phyloP scores from a whole-genome alignment of 2,888 invertebrate genomes.

The Coelinius sp. region DNA sequence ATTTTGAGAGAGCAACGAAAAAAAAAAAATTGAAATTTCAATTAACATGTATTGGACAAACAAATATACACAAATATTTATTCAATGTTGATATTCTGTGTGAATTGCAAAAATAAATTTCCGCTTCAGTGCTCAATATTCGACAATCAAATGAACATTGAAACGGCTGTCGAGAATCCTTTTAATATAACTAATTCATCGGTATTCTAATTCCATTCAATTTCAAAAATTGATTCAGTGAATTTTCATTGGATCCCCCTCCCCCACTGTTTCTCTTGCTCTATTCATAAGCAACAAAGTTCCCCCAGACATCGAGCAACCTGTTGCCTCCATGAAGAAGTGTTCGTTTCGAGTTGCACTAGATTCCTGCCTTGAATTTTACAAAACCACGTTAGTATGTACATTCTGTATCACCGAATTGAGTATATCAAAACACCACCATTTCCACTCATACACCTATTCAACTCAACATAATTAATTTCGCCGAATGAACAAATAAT shows the following conservation, averaged over 20 bases:
- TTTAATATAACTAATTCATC: neutral
- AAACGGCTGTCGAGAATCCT: neutral
- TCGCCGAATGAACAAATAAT: too few relatives aligned
- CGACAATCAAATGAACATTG: neutral
- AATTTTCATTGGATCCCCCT: neutral
- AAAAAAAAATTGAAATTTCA: neutral
- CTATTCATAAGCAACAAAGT: neutral
- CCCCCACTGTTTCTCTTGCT: neutral
- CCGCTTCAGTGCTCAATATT: neutral
- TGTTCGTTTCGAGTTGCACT: neutral
- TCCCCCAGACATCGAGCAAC: constrained; percentile 6
- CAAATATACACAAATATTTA: neutral
- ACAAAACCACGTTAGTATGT: neutral
- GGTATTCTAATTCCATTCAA: neutral
- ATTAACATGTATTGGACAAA: neutral
- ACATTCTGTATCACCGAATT: neutral
- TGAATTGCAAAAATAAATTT: neutral
- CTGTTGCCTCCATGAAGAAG: constrained; percentile 12
- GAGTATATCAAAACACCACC: too few relatives aligned
- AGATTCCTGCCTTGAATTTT: neutral
- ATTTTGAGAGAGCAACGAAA: neutral
- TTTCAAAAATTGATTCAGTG: constrained; percentile 6
- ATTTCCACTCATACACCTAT: too few relatives aligned
- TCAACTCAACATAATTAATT: too few relatives aligned
- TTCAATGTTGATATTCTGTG: neutral